These are phyloP conservation scores for Anthophora plumipes DNA, from an alignment of 2,888 invertebrate genomes.

Conservation along the genomic window DNA sequence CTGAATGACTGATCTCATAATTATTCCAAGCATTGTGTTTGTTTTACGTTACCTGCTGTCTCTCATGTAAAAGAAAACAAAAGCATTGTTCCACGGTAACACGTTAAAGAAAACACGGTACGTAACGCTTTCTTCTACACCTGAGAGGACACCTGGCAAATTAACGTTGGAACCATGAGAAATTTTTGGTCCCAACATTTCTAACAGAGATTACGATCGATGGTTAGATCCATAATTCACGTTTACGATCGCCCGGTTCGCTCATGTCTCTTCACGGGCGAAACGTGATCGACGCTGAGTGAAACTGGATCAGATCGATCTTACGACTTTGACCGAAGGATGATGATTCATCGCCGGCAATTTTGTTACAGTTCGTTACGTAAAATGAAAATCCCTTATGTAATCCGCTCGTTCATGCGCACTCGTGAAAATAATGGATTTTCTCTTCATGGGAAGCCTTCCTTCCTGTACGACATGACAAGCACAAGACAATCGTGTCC, in stretches of 20 bases:
- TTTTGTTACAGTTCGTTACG: slow-evolving; percentile 25
- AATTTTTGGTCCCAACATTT: background rate
- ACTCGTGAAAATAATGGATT: slow-evolving; percentile 52
- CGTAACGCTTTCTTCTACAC: slow-evolving; percentile 14
- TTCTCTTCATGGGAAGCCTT: slow-evolving; percentile 38
- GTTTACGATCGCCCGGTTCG: background rate
- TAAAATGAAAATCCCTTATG: slow-evolving; percentile 34
- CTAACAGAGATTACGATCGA: slow-evolving; percentile 1
- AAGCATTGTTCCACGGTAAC: slow-evolving; percentile 11
- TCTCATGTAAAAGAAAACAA: background rate
- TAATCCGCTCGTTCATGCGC: slow-evolving; percentile 4
- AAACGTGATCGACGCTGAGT: background rate
- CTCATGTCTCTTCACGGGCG: background rate
- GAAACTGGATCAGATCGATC: slow-evolving; percentile 9
- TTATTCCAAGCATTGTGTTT: background rate
- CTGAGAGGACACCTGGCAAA: slow-evolving; percentile 10
- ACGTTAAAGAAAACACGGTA: slow-evolving; percentile 37
- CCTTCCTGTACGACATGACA: slow-evolving; percentile 2
- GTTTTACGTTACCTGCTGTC: too few species aligned
- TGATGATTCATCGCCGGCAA: slow-evolving; percentile 6
- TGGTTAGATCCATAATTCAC: background rate
- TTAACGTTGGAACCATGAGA: slow-evolving; percentile 10
- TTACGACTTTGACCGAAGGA: background rate
- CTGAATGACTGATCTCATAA: background rate
- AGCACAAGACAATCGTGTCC: slow-evolving; percentile 9